Evolutionary conservation across 2,888 invertebrate species (phyloP), one percentile per base, ranked within the genome.

Genomic region (Axea sp.): DNA sequence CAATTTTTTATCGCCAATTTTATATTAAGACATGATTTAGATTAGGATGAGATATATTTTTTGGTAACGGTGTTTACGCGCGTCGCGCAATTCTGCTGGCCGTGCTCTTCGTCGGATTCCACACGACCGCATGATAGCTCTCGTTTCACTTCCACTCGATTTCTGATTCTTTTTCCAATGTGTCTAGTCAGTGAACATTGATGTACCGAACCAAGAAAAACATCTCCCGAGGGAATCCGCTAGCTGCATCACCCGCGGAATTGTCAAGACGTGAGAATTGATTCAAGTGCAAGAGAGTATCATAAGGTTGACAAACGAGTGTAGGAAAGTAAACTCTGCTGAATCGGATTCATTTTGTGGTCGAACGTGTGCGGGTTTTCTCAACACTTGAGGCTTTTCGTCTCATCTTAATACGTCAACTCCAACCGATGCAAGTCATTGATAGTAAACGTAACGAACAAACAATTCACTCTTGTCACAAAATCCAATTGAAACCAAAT

Each of bases 21-120:
- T 59, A 35, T 57, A 57, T 68, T 68, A 35, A 39, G 43, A 67
- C 64, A 65, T 67, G 57, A 57, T 57, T 67, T 67, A 67, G 67
- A 57, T 67, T 67, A 67, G 57, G 39, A 3, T 41, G 57, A 57
- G 41, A 67, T 67, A 57, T 67, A 57, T 67, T 67, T 67, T 67
- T 67, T 67, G 57, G 47, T 59, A 67, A 57, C 24, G 26, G 9
- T 41, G 57, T 67, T 67, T 47, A 57, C n/a, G 33, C 57, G 57
- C 19, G 26, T 37, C 26, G 14, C 0, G 4, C 31, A 31, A 31
- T 41, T 49, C 24, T 28, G 60, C 8, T 2, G 28, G 39, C 37
- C 12, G 33, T 28, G 35, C 15, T 14, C 24, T 35, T 33, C 15
- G 43, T 11, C 15, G 26, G 14, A 19, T 26, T n/a, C 14, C 41